Evolutionary conservation across 2,797 vertebrate species (phyloP), one percentile per base, ranked within the genome.

Genomic region (Anniella stebbinsi): DNA sequence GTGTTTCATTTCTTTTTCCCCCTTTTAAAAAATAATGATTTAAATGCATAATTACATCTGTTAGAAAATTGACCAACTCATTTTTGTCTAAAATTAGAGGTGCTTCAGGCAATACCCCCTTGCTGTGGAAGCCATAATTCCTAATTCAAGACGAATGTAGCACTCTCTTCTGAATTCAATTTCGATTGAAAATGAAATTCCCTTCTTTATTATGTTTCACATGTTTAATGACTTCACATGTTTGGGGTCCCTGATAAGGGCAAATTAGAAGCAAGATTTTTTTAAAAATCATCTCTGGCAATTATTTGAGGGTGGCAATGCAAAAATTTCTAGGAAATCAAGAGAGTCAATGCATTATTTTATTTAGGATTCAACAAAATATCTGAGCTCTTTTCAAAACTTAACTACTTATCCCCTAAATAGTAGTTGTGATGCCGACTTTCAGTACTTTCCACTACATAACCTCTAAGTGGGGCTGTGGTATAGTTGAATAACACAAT

Each of bases 31-130:
- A 75, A 38, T 75, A n/a, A n/a, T 67, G 18, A 21, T 60, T 76
- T 67, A 87, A 78, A 36, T 33, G 36, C 73, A 45, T 87, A 78
- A 78, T 78, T 30, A 77, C 18, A 66, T 77, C 36, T 77, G 5
- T 78, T 87, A 78, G 33, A 66, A 76, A 21, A 23, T n/a, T 87
- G 75, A n/a, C 73, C 17, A 77, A 45, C 60, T 78, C 63, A 67
- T 87, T 77, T 48, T 77, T 67, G 78, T 87, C 75, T 78, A 63
- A 87, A 87, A 87, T 69, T 30, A 77, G 60, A 63, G 80, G 80
- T 63, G 23, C 60, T 82, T 82, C n/a, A 25, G 7, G 36, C 18
- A 54, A 41, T 57, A 82, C 5, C 33, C 63, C 63, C 75, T 36
- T 80, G 33, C 41, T 78, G 45, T 80, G 30, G 38, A 87, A 87